Evolutionary conservation across 2,888 invertebrate species (phyloP).

Genomic region (Crematogaster levior): DNA sequence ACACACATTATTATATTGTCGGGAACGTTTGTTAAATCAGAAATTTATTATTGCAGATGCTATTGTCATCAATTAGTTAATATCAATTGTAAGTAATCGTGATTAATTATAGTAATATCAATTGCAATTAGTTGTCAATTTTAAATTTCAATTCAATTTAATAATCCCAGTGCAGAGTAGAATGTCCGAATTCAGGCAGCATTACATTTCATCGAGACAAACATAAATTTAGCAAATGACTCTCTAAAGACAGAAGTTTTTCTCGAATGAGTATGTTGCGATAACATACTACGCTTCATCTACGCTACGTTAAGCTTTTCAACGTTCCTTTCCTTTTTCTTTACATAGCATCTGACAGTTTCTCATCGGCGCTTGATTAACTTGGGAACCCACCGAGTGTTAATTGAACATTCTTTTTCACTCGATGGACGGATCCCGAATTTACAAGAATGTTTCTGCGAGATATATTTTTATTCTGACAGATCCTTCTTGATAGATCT

Average conservation of each 20-base stretch:
- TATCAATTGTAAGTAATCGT: not conserved
- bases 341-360: slow-evolving; percentile 6
- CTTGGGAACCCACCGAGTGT: slow-evolving; percentile 37
- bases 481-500: too few relatives aligned
- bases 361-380: slow-evolving; percentile 18
- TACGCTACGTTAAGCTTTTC: slow-evolving; percentile 64
- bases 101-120: too few relatives aligned
- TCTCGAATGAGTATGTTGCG: slow-evolving; percentile 63
- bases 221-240: slow-evolving; percentile 31
- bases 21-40: not conserved
- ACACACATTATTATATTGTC: not conserved
- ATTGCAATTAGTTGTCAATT: too few relatives aligned
- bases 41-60: not conserved
- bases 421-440: slow-evolving; percentile 1
- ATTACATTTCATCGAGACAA: slow-evolving; percentile 6
- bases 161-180: not conserved
- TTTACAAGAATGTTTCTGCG: slow-evolving; percentile 15
- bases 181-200: not conserved
- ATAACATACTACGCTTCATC: slow-evolving; percentile 63
- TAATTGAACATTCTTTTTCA: slow-evolving; percentile 59
- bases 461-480: not conserved
- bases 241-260: slow-evolving; percentile 76
- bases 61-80: not conserved
- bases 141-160: not conserved
- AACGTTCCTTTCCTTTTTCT: slow-evolving; percentile 3